A percentile compares a stretch with the other conserved stretches of the same genome.
Evolutionary conservation across 1,140 invertebrate species (phyloP).

Genomic region (Chymomyza costata): DNA sequence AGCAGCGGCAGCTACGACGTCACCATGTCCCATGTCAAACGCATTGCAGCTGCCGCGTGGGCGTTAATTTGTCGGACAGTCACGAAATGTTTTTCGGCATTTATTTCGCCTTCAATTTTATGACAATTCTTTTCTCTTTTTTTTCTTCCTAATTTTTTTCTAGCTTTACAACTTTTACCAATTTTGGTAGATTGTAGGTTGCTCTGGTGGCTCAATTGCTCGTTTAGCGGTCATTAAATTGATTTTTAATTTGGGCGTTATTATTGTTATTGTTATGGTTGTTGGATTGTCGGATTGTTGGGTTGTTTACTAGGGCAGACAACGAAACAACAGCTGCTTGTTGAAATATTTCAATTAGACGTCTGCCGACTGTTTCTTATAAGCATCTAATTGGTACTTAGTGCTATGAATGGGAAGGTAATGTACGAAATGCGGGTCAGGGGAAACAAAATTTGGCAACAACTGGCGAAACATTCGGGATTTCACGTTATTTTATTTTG

Average conservation of each 20-base stretch:
- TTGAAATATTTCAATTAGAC: background rate
- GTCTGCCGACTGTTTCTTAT: too few species aligned
- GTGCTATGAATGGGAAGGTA: too few species aligned
- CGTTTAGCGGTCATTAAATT: constrained; percentile 34
- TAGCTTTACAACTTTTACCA: constrained; percentile 12
- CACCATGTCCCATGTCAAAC: background rate
- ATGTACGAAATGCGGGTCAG: too few species aligned
- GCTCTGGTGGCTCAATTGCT: background rate
- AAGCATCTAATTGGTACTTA: too few species aligned
- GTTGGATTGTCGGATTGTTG: too few species aligned
- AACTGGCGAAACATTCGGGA: too few species aligned
- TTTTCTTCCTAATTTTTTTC: background rate
- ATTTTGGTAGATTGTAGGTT: background rate
- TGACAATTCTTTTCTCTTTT: background rate
- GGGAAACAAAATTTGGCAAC: too few species aligned
- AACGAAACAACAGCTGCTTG: background rate
- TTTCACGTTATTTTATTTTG: too few species aligned
- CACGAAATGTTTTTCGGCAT: constrained; percentile 18
- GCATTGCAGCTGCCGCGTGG: constrained; percentile 16
- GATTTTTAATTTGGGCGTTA: constrained; percentile 35
- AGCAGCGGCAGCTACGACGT: background rate
- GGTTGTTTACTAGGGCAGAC: too few species aligned
- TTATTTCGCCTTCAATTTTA: background rate
- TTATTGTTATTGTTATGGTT: too few species aligned
- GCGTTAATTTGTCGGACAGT: constrained; percentile 33